Evolutionary conservation across 2,797 vertebrate genomes (phyloP).

Genomic region (Tiaroga cobitis): DNA sequence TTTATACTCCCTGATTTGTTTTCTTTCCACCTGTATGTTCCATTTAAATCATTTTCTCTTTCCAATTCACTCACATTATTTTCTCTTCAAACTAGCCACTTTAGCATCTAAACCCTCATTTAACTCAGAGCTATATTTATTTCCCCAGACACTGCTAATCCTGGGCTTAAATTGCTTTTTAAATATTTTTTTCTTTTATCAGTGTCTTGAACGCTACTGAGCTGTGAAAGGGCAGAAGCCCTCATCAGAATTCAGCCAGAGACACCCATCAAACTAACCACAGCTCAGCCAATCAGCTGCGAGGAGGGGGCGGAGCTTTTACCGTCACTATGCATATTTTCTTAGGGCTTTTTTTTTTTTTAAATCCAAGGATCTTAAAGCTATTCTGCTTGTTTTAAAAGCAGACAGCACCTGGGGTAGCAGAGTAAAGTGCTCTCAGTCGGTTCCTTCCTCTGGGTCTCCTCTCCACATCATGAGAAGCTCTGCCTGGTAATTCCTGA

Average conservation of each 20-base stretch:
- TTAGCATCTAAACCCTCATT: conserved; percentile 28
- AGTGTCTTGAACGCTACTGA: conserved; percentile 59
- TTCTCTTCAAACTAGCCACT: conserved; percentile 10
- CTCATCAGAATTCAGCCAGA: conserved; percentile 71
- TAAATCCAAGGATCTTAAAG: conserved; percentile 45
- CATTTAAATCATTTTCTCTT: not conserved
- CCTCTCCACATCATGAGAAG: not conserved
- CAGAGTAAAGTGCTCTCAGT: conserved; percentile 38
- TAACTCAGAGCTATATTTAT: conserved; percentile 27
- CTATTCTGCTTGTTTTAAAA: conserved; percentile 51
- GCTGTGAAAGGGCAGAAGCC: conserved; percentile 74
- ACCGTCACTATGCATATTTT: conserved; percentile 51
- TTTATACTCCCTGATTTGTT: not conserved
- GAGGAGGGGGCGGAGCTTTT: conserved; percentile 78
- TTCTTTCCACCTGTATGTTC: not conserved
- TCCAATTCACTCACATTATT: not conserved
- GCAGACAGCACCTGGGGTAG: conserved; percentile 38
- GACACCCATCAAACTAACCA: conserved; percentile 71
- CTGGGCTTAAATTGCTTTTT: conserved; percentile 56
- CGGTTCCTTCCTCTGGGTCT: conserved; percentile 65
- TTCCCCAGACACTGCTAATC: conserved; percentile 36
- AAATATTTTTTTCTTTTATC: conserved; percentile 56
- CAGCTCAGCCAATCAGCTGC: conserved; percentile 79
- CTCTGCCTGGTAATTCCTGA: conserved; percentile 6
- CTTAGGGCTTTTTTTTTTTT: not conserved